Conservation (phyloP, 2,797 vertebrate species). For the Chelon labrosus region DNA sequence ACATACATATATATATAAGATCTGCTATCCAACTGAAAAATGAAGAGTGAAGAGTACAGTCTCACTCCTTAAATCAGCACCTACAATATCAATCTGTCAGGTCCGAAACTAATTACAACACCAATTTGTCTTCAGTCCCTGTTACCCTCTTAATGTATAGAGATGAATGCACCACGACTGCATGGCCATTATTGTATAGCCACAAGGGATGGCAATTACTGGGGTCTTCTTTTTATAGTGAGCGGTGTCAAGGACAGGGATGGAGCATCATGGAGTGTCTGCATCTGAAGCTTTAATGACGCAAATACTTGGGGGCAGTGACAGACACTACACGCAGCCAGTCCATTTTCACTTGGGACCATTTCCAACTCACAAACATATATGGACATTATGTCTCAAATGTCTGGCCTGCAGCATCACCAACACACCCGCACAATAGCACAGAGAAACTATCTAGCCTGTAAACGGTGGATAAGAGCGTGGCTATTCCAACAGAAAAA, state of each 20-base stretch:
- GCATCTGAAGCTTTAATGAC: constrained; percentile 48
- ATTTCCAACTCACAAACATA: constrained; percentile 11
- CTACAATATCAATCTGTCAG: constrained; percentile 3
- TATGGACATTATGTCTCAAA: constrained; percentile 8
- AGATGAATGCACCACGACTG: constrained; percentile 63
- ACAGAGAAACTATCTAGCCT: constrained; percentile 27
- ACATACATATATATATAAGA: too few species aligned
- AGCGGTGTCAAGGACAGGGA: constrained; percentile 72
- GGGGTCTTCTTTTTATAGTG: constrained; percentile 73
- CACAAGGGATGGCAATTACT: constrained; percentile 73
- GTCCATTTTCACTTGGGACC: constrained; percentile 33
- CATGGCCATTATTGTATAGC: constrained; percentile 61
- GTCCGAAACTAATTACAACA: constrained; percentile 15
- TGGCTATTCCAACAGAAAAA: constrained; percentile 13
- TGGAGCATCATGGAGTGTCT: constrained; percentile 64
- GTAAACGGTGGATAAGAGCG: constrained; percentile 7
- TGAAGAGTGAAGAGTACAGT: not conserved
- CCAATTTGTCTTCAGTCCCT: constrained; percentile 30
- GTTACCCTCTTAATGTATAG: constrained; percentile 45
- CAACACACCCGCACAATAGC: constrained; percentile 15
- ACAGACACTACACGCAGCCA: constrained; percentile 22
- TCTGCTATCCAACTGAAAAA: not conserved
- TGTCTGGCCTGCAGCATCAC: constrained; percentile 2
- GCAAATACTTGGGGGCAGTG: constrained; percentile 39
- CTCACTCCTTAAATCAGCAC: constrained; percentile 12